Conservation (phyloP, 2,113 vertebrate genomes). For the Tachycineta bicolor region DNA sequence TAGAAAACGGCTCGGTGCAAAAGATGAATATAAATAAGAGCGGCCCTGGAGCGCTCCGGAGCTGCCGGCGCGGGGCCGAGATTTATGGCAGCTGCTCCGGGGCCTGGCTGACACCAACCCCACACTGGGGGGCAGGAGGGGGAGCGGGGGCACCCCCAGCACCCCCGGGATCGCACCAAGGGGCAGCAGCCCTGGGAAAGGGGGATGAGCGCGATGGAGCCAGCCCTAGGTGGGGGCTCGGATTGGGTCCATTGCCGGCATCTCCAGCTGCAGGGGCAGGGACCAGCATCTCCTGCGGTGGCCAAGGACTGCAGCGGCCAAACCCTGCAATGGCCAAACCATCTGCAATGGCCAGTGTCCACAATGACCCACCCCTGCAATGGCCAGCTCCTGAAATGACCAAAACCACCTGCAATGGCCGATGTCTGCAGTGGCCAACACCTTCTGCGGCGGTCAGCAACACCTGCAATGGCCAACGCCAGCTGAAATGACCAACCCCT, state of each 20-base stretch:
- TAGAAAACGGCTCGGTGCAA: neutral
- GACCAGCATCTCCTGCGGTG: neutral
- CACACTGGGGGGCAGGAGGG: neutral
- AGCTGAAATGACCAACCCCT: fast-evolving
- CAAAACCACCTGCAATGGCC: no score
- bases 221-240: fast-evolving
- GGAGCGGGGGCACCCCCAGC: neutral
- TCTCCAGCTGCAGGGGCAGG: fast-evolving
- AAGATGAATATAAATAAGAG: conserved; percentile 11
- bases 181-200: neutral
- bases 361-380: fast-evolving
- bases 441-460: neutral
- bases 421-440: fast-evolving
- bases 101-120: neutral
- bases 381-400: neutral
- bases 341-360: no score
- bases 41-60: neutral
- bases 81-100: neutral
- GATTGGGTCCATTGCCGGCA: neutral
- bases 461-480: fast-evolving
- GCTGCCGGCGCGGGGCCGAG: neutral
- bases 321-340: fast-evolving
- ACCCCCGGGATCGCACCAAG: fast-evolving
- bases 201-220: fast-evolving
- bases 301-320: fast-evolving